Conservation (phyloP, 1,140 invertebrate genomes). For the Hesperophylax magnus region DNA sequence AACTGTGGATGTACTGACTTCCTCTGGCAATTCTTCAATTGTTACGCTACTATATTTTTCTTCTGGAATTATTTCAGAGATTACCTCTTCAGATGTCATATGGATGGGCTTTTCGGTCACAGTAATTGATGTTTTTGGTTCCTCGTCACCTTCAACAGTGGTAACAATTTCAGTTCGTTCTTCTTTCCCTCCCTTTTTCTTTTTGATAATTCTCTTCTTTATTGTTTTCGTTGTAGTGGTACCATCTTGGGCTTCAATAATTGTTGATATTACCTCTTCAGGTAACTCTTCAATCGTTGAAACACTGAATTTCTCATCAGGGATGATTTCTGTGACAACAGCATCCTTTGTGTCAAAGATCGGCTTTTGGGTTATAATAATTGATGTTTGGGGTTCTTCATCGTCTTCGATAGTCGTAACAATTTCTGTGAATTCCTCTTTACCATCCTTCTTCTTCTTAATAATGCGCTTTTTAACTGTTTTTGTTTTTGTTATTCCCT, state of each 20-base stretch:
- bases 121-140: not conserved
- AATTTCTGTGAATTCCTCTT: slow-evolving; percentile 12
- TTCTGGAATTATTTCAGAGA: not conserved
- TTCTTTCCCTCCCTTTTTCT: slow-evolving; percentile 38
- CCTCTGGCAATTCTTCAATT: slow-evolving; percentile 6
- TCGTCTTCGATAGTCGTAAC: slow-evolving; percentile 39
- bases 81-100: no score
- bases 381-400: slow-evolving; percentile 59
- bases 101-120: not conserved
- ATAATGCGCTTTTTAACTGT: slow-evolving; percentile 57
- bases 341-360: slow-evolving; percentile 9
- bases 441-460: slow-evolving; percentile 58
- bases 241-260: slow-evolving; percentile 50
- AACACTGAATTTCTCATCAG: slow-evolving; percentile 33
- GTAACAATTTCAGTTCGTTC: slow-evolving; percentile 5
- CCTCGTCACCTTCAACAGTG: not conserved
- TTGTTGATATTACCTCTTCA: slow-evolving; percentile 58
- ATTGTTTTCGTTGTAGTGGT: slow-evolving; percentile 54
- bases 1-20: not conserved
- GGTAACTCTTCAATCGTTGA: slow-evolving; percentile 62
- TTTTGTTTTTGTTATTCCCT: slow-evolving; percentile 49
- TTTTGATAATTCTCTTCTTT: slow-evolving; percentile 50
- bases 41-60: not conserved
- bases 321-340: slow-evolving; percentile 62
- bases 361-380: slow-evolving; percentile 52